Evolutionary conservation across 1,140 invertebrate species (phyloP).

Genomic region (Paralvinella palmiformis): DNA sequence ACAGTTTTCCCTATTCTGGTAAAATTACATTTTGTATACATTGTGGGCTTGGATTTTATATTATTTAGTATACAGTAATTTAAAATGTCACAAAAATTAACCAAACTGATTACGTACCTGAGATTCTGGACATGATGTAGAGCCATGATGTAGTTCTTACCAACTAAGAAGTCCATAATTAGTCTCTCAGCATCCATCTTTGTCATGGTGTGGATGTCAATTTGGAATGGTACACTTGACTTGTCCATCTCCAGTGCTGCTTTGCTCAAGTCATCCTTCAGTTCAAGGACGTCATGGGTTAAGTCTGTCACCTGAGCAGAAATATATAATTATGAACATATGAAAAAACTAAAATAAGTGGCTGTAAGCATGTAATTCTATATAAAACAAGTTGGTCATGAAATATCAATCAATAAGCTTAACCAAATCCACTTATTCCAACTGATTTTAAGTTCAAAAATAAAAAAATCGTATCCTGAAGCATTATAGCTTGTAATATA

Average conservation of each 20-base stretch:
- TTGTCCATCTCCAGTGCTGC: conserved; percentile 47
- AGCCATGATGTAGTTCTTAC: conserved; percentile 61
- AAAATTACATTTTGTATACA: no score
- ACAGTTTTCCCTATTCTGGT: no score
- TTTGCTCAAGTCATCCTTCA: conserved; percentile 41
- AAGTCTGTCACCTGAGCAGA: conserved; percentile 44
- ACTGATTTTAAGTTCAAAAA: neutral
- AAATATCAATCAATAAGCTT: neutral
- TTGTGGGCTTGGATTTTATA: no score
- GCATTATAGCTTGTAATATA: no score
- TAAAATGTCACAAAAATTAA: no score
- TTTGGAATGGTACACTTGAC: conserved; percentile 51
- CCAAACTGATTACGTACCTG: no score
- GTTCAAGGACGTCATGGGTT: conserved; percentile 40
- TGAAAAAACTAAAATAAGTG: neutral
- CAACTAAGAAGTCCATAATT: conserved; percentile 59
- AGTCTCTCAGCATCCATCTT: conserved; percentile 55
- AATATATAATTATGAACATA: neutral
- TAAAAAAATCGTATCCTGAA: no score
- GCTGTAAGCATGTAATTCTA: no score
- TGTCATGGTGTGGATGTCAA: conserved; percentile 41
- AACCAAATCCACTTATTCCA: neutral
- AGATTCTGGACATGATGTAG: conserved; percentile 59
- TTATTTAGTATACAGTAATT: no score
- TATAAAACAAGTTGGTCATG: no score